Evolutionary conservation across 1,140 invertebrate genomes (phyloP), one percentile per base, ranked within the genome.

Genomic region (Drosophila ananassae): DNA sequence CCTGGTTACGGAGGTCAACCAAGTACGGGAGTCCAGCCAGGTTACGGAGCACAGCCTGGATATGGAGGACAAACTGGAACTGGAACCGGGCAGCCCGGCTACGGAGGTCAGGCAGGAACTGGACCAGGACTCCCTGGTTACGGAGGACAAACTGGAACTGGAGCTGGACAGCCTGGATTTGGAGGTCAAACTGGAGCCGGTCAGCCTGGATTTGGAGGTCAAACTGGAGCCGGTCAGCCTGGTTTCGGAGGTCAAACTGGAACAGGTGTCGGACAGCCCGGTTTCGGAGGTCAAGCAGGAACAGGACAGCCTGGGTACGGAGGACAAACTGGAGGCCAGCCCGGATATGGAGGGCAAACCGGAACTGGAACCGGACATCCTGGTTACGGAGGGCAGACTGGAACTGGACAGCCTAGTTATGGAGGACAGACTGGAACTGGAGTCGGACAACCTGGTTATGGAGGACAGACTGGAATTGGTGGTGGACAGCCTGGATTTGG

Each of bases 361-460:
- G 76, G 66, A 41, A 48, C 66, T 0, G 76, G 66, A 41, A 41
- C 41, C 30, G 39, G 34, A 9, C 64, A 68, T 1, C 25, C 44
- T 8, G 67, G 24, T 61, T 2, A 17, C 12, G 48, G 63, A 28
- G 30, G 13, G 22, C 68, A 57, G 25, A 56, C 76, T 1, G 67
- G 73, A 13, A 22, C 9, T 39, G 71, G 61, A 9, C 41, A 21
- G 13, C n/a, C 41, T 8, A 13, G 41, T 2, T 17, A 21, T 9
- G 41, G 41, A 44, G 56, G 61, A 7, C 41, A 60, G 5, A 2
- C n/a, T 5, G 44, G 41, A 21, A 7, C 22, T 5, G 44, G 41
- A 21, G 4, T 25, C 2, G 46, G 46, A 6, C 54, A 30, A 1
- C 52, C 57, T 1, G 50, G 56, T 61, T 22, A 50, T 10, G 55